Base-by-base conservation (phyloP, 2,888 invertebrate species). In the Sipha maydis region DNA sequence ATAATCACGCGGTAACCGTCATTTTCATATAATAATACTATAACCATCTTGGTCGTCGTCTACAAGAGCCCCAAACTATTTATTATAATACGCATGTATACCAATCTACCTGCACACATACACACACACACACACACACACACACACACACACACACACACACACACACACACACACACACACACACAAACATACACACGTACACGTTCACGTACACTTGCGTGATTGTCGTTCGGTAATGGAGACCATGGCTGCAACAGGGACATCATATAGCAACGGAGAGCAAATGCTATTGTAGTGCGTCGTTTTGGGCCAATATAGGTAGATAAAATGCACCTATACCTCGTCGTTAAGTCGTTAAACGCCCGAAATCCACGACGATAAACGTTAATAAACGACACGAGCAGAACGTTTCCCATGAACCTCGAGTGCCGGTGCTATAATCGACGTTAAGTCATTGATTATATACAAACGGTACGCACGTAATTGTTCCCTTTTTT, bases 261-360 rank as follows among this genome's bases (percentile, higher is more conserved):
- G 28, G 41, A 84, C 67, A 48, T 48, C 48, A 48, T 14, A 48
- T 48, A 41, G 67, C 41, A 17, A 14, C 21, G 41, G 34, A 38
- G 56, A 61, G 28, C 11, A 67, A 84, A 67, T 67, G 41, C 31
- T 76, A 76, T 31, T 67, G 38, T 56, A n/a, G 28, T 11, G 69
- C 69, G 84, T 83, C 76, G 76, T 84, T 76, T 61, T 41, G 76
- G 41, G 73, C 84, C 84, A 25, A 84, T 84, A 41, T 77, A 61
- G 61, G 76, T 76, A 76, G 19, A 61, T 67, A 67, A 67, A 84
- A 84, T 25, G 84, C 76, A 41, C 41, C 61, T 80, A 31, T 75
- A 76, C 76, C 84, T 86, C 86, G 86, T 86, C 86, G 86, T 86
- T 86, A 86, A 86, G 86, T 80, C 86, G 86, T 86, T 80, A 86